Percentiles rank a stretch among this genome's conserved stretches.
Conservation (phyloP, 2,888 invertebrate species). For the Sinhomidia bicolor region DNA sequence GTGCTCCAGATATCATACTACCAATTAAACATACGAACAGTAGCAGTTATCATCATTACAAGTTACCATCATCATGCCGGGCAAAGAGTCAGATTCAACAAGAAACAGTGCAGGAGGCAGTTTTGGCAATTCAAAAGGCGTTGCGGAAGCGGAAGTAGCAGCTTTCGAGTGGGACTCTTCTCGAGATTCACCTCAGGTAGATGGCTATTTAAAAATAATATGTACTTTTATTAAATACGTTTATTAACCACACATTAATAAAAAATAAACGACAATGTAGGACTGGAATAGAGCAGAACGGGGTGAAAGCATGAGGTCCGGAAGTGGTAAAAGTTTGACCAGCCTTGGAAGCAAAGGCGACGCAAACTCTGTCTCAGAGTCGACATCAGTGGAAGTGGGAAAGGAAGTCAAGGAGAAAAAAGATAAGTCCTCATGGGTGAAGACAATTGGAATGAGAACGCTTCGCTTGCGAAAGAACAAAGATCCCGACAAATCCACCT, state of each 20-base stretch:
- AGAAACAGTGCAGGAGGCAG: conserved; percentile 38
- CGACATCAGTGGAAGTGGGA: conserved; percentile 66
- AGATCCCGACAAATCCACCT: conserved; percentile 70
- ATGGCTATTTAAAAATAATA: not conserved
- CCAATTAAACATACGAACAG: too few relatives aligned
- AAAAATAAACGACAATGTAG: too few relatives aligned
- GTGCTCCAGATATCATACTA: too few relatives aligned
- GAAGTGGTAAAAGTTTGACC: conserved; percentile 72
- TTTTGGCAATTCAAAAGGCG: conserved; percentile 28
- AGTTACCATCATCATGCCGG: conserved; percentile 36
- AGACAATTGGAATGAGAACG: conserved; percentile 79
- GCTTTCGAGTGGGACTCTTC: conserved; percentile 69
- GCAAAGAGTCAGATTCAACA: conserved; percentile 53
- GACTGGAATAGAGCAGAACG: conserved; percentile 68
- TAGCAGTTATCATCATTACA: not conserved
- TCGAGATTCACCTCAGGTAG: conserved; percentile 72
- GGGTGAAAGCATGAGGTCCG: conserved; percentile 73
- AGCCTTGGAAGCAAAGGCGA: conserved; percentile 71
- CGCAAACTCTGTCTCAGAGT: conserved; percentile 53
- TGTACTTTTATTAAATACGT: not conserved
- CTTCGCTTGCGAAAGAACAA: conserved; percentile 75
- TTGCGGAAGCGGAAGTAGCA: conserved; percentile 56
- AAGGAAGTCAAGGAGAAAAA: conserved; percentile 79
- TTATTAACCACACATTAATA: too few relatives aligned
- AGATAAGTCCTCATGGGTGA: conserved; percentile 78